These are phyloP conservation scores for Cryptomyrus ogoouensis DNA, from an alignment of 2,113 vertebrate species.

Conservation along the genomic window DNA sequence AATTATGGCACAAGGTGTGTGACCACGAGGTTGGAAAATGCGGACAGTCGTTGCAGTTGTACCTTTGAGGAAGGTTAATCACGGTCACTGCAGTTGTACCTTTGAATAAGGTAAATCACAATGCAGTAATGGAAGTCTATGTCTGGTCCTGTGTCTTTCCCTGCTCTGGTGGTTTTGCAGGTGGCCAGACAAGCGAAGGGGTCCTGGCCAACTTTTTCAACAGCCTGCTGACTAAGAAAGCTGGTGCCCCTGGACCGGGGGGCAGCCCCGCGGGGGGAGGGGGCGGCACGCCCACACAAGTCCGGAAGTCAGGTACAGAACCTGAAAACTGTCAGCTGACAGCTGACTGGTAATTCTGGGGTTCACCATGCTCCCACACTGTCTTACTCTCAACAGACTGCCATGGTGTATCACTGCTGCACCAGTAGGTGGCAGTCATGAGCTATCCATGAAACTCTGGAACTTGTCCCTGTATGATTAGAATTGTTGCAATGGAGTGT, in stretches of 20 bases:
- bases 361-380: neutral
- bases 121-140: neutral
- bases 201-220: slow-evolving; percentile 98
- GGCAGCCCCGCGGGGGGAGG: slow-evolving; percentile 59
- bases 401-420: neutral
- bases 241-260: slow-evolving; percentile 75
- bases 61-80: too few species aligned
- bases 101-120: neutral
- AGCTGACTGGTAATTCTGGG: slow-evolving; percentile 28
- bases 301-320: slow-evolving; percentile 85
- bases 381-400: neutral
- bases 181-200: slow-evolving; percentile 94
- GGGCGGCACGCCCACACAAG: slow-evolving; percentile 77
- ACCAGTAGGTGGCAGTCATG: neutral
- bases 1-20: neutral
- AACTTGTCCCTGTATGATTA: neutral
- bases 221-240: slow-evolving; percentile 95
- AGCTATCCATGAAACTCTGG: neutral
- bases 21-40: neutral
- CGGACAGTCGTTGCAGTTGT: neutral
- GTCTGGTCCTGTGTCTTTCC: neutral
- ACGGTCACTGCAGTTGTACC: neutral
- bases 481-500: neutral
- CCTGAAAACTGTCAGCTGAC: slow-evolving; percentile 28
- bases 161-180: slow-evolving; percentile 39